Percentiles rank a stretch among this genome's conserved stretches.
phyloP scores from a whole-genome alignment of 2,113 vertebrate species.

The Mus spicilegus region DNA sequence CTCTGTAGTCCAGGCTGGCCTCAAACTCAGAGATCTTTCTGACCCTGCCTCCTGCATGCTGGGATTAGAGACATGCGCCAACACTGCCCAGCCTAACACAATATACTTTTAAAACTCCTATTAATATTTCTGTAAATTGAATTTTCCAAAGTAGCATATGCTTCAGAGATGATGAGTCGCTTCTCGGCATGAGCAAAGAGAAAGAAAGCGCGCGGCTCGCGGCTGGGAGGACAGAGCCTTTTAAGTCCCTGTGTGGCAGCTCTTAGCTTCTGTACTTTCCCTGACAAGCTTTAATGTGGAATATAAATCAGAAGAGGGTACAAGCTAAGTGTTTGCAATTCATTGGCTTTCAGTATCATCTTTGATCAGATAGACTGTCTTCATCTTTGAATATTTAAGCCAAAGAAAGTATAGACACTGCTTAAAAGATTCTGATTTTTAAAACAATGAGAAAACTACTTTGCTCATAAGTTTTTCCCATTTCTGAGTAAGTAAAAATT shows the following conservation, averaged over 20 bases:
- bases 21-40: background rate
- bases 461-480: slow-evolving; percentile 49
- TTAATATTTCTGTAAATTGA: slow-evolving; percentile 40
- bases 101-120: slow-evolving; percentile 20
- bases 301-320: background rate
- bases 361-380: slow-evolving; percentile 28
- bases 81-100: background rate
- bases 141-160: slow-evolving; percentile 43
- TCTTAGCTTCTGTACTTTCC: slow-evolving; percentile 10
- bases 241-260: background rate
- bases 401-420: slow-evolving; percentile 31
- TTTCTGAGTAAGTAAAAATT: slow-evolving; percentile 57
- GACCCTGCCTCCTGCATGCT: background rate
- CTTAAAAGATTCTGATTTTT: slow-evolving; percentile 55
- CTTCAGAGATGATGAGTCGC: slow-evolving; percentile 11
- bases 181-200: background rate
- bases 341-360: slow-evolving; percentile 36
- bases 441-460: slow-evolving; percentile 56
- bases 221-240: background rate
- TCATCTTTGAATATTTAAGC: background rate
- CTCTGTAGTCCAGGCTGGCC: background rate
- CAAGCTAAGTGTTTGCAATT: background rate
- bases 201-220: too few species aligned
- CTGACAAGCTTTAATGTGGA: slow-evolving; percentile 29
- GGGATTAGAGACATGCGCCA: background rate